Conservation (phyloP, 2,113 vertebrate species). For the Apaloderma vittatum region DNA sequence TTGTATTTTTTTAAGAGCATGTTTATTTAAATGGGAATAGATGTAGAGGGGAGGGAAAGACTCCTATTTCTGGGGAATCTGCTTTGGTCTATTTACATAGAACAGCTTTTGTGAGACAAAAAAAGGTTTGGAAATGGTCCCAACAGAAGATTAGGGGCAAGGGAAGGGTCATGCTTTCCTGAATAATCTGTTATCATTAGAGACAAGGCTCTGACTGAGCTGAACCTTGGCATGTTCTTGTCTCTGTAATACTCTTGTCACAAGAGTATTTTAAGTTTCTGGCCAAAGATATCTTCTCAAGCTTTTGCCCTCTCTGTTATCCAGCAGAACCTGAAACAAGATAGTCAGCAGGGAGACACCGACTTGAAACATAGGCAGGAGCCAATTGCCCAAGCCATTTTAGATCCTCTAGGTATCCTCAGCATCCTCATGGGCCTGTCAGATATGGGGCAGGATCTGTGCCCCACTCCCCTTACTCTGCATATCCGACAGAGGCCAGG, state of each 20-base stretch:
- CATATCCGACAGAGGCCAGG: not conserved
- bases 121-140: constrained; percentile 45
- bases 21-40: not conserved
- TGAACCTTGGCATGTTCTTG: constrained; percentile 21
- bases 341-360: not conserved
- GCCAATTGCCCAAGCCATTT: not conserved
- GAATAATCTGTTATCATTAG: constrained; percentile 27
- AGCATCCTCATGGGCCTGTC: not conserved
- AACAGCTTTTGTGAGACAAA: constrained; percentile 30
- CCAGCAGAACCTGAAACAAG: not conserved
- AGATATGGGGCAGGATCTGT: not conserved
- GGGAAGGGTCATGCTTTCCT: constrained; percentile 44
- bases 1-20: not conserved
- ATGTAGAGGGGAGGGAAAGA: not conserved
- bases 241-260: constrained; percentile 39
- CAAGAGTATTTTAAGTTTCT: constrained; percentile 28
- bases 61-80: not conserved
- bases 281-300: not conserved
- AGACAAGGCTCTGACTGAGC: constrained; percentile 43
- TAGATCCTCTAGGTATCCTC: not conserved
- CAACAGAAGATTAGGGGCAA: constrained; percentile 39
- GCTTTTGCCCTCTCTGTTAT: not conserved
- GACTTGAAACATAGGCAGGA: not conserved
- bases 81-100: constrained; percentile 30
- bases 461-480: not conserved